Evolutionary conservation across 2,113 vertebrate genomes (phyloP), one percentile per base, ranked within the genome.

Genomic region (Laticauda laticaudata): DNA sequence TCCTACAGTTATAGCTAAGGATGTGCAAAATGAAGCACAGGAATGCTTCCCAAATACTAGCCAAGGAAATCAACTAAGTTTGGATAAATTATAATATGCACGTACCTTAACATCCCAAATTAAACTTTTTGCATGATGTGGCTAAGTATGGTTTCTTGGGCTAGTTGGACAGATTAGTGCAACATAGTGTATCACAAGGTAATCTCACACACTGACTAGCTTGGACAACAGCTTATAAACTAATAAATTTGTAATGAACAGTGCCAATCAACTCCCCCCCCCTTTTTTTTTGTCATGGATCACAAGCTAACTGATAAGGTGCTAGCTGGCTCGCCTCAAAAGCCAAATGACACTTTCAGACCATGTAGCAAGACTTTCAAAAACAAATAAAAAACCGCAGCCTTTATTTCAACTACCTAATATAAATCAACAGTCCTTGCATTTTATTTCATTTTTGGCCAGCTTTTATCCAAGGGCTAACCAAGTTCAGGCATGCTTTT

Each of bases 301-400:
- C 69, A 75, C 15, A 64, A 64, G 10, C 3, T 64, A 14, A 10
- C 11, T 64, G 26, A 64, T 29, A 64, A 64, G 26, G 10, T 64
- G 61, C 10, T 23, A 10, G 26, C 10, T 29, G 4, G 12, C 26
- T 69, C 2, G 0, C 69, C 69, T 8, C 29, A 69, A 69, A 29
- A 34, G 14, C 64, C 12, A 26, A 26, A 26, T 11, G 59, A 61
- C 18, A 7, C 59, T 61, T 61, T 26, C 61, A 34, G 29, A 8
- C n/a, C n/a, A 39, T 5, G 0, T 8, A 75, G 14, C n/a, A 75
- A 0, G 1, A 75, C 0, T 75, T 34, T 20, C 15, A 18, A 75
- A 34, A 75, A 39, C 15, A 34, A 75, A 34, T 75, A 15, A 8
- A 75, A 39, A 18, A n/a, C 29, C 14, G 18, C 2, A 0, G 12